Percentiles rank a stretch among this genome's conserved stretches.
These are phyloP conservation scores for Hyperoodon ampullatus DNA, from an alignment of 2,113 vertebrate species.

Conservation along the genomic window DNA sequence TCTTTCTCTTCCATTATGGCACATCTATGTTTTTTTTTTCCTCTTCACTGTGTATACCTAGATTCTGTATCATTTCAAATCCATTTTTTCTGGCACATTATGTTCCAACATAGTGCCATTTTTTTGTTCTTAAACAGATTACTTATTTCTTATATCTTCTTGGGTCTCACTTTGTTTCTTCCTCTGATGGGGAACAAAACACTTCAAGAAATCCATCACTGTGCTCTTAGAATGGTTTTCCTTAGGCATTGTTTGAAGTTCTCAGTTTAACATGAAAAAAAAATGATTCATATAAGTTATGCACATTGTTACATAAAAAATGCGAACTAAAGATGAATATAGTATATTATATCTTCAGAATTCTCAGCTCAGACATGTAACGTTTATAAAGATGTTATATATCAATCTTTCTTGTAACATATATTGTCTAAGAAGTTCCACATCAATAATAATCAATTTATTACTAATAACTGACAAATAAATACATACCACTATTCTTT, in stretches of 20 bases:
- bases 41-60: neutral
- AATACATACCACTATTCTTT: neutral
- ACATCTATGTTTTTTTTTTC: neutral
- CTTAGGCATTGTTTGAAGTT: neutral
- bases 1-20: neutral
- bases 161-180: neutral
- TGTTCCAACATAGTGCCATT: neutral
- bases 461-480: neutral
- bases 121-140: neutral
- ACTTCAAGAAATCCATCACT: neutral
- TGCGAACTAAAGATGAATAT: neutral
- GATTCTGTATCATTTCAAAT: neutral
- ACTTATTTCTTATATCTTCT: neutral
- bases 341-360: neutral
- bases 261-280: neutral
- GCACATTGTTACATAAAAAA: neutral
- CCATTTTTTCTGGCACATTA: neutral
- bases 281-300: neutral
- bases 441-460: neutral
- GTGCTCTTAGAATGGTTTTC: neutral
- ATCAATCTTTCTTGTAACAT: neutral
- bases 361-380: neutral
- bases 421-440: neutral
- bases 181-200: neutral
- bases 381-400: neutral